Conservation (phyloP, 2,113 vertebrate genomes). For the human region GRCh38 chr1:48374501-48375000, state of each 20-base stretch:
- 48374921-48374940: background rate
- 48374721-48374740: background rate
- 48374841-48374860: background rate
- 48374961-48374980: background rate
- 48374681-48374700: background rate
- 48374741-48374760: background rate
- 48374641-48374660: background rate
- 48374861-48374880: background rate
- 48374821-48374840: conserved; percentile 1
- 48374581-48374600: background rate
- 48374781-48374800: conserved; percentile 10
- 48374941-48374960: background rate
- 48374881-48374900: background rate
- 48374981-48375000: background rate
- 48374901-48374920: background rate
- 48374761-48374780: background rate
- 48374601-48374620: background rate
- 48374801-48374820: background rate
- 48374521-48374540: background rate
- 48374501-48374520: background rate
- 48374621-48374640: background rate
- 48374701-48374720: background rate
- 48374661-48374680: background rate
- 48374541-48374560: background rate
- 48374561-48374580: background rate